These are phyloP conservation scores for Vireo altiloquus DNA, from an alignment of 2,113 vertebrate genomes.

Conservation along the genomic window DNA sequence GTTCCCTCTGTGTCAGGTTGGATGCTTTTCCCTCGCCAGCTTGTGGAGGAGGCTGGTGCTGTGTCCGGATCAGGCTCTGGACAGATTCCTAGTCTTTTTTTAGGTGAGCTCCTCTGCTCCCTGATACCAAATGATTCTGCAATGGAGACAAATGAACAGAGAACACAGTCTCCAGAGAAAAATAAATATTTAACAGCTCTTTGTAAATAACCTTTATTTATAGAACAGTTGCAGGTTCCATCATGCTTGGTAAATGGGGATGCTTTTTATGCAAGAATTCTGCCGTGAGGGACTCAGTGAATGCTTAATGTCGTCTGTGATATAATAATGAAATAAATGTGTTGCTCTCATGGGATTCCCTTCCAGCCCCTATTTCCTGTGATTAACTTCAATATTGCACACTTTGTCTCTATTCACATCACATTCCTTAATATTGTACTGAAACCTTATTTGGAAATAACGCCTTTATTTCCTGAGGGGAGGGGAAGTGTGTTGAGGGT, in stretches of 20 bases:
- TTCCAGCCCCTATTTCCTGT: neutral
- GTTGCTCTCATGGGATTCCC: neutral
- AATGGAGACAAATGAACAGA: neutral
- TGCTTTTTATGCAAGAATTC: slow-evolving; percentile 38
- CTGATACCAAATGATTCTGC: neutral
- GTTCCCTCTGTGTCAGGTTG: slow-evolving; percentile 25
- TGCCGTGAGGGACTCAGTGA: slow-evolving; percentile 20
- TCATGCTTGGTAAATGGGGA: slow-evolving; percentile 2
- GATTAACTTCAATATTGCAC: neutral
- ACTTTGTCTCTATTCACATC: neutral
- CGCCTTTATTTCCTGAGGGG: neutral
- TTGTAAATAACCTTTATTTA: slow-evolving; percentile 61
- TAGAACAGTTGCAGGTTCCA: slow-evolving; percentile 43
- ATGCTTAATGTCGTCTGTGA: slow-evolving; percentile 52
- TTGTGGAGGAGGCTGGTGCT: slow-evolving; percentile 39
- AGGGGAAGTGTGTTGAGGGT: neutral
- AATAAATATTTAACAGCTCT: slow-evolving; percentile 60
- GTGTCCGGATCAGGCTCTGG: slow-evolving; percentile 41
- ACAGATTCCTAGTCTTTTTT: slow-evolving; percentile 46
- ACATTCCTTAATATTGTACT: neutral
- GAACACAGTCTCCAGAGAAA: neutral
- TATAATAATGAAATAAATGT: slow-evolving; percentile 56
- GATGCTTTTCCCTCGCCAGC: neutral
- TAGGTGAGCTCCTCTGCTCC: slow-evolving; percentile 10
- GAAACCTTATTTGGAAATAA: neutral